These are phyloP conservation scores for Anoplolepis gracilipes DNA, from an alignment of 1,140 invertebrate genomes.

Conservation along the genomic window DNA sequence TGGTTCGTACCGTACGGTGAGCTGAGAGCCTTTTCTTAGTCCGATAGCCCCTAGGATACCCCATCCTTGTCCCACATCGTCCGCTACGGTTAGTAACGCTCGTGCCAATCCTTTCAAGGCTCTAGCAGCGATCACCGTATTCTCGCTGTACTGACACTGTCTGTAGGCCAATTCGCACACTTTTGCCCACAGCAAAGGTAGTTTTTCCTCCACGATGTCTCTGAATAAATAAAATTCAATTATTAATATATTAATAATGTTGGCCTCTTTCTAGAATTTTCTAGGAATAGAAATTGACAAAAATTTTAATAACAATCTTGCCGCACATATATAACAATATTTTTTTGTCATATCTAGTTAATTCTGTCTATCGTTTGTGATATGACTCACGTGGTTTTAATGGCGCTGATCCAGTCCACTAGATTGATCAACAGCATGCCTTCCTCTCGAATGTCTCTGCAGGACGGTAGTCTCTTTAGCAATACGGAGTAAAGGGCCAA, in stretches of 20 bases:
- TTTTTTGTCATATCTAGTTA: constrained; percentile 57
- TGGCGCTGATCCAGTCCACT: constrained; percentile 84
- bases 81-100: constrained; percentile 85
- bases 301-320: not conserved
- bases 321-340: constrained; percentile 38
- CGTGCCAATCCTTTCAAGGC: constrained; percentile 85
- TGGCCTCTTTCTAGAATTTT: not conserved
- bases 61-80: constrained; percentile 87
- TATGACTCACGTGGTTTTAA: constrained; percentile 84
- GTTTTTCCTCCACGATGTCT: constrained; percentile 87
- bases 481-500: constrained; percentile 85
- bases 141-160: constrained; percentile 85
- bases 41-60: constrained; percentile 89
- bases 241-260: too few species aligned
- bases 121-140: constrained; percentile 83
- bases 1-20: constrained; percentile 85
- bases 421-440: constrained; percentile 84
- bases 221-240: constrained; percentile 80
- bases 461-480: constrained; percentile 84
- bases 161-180: constrained; percentile 86
- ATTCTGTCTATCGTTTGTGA: not conserved
- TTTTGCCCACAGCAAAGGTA: constrained; percentile 88
- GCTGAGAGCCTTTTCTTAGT: constrained; percentile 87
- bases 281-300: not conserved
- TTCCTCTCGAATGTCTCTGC: constrained; percentile 85